phyloP scores from a whole-genome alignment of 2,113 vertebrate species.

The Herpetotheres cachinnans region DNA sequence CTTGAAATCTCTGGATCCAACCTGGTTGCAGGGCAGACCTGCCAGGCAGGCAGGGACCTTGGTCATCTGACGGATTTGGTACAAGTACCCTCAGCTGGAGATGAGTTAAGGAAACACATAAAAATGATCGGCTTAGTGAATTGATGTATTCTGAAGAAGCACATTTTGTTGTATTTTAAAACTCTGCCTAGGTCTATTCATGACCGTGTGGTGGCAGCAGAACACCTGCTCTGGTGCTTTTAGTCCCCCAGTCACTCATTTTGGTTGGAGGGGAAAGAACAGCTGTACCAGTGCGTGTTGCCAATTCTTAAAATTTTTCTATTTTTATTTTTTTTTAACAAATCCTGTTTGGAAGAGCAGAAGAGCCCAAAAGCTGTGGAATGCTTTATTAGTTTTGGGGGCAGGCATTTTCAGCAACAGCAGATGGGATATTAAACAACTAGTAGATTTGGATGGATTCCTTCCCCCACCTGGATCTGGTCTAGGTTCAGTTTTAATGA shows the following conservation, averaged over 20 bases:
- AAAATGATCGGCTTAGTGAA: not conserved
- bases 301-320: not conserved
- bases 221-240: not conserved
- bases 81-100: not conserved
- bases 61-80: not conserved
- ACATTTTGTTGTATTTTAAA: not conserved
- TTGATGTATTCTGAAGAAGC: not conserved
- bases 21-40: not conserved
- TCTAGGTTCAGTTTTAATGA: not conserved
- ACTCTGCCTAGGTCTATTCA: not conserved
- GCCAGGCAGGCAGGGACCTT: not conserved
- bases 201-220: slow-evolving; percentile 45
- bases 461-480: not conserved
- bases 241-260: not conserved
- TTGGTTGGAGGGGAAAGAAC: not conserved
- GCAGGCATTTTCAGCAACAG: not conserved
- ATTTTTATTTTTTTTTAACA: not conserved
- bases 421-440: not conserved
- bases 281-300: not conserved
- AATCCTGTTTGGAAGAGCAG: not conserved
- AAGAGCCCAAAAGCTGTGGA: not conserved
- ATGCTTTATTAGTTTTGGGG: not conserved
- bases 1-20: not conserved
- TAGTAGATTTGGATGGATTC: not conserved
- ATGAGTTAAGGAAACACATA: not conserved